These are phyloP conservation scores for Coenonympha glycerion DNA, from an alignment of 2,888 invertebrate species.

Conservation along the genomic window DNA sequence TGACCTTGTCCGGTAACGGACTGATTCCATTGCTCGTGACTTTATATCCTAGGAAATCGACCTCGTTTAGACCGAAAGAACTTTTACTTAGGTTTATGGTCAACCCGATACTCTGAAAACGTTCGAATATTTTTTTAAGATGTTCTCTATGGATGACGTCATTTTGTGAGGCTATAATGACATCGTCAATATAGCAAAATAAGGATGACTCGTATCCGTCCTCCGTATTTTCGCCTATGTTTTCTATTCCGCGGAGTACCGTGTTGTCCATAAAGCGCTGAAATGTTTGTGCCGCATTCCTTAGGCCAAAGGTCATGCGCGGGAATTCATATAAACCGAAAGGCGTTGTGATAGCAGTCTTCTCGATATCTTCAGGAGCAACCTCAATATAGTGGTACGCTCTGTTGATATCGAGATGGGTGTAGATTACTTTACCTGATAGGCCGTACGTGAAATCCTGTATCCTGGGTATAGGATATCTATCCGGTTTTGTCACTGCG, in stretches of 20 bases:
- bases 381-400: conserved; percentile 22
- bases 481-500: conserved; percentile 36
- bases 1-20: neutral
- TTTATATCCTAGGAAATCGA: conserved; percentile 25
- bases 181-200: conserved; percentile 39
- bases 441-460: conserved; percentile 22
- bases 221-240: neutral
- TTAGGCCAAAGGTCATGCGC: conserved; percentile 24
- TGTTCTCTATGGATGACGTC: conserved; percentile 21
- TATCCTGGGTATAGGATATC: conserved; percentile 20
- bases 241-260: conserved; percentile 27
- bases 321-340: conserved; percentile 36
- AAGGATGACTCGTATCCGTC: conserved; percentile 14
- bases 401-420: conserved; percentile 19
- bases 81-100: conserved; percentile 23
- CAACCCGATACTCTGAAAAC: conserved; percentile 19
- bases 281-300: conserved; percentile 37
- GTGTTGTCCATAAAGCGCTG: conserved; percentile 32
- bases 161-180: conserved; percentile 29
- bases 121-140: conserved; percentile 20
- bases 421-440: conserved; percentile 20
- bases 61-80: conserved; percentile 12
- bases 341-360: conserved; percentile 22
- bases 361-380: conserved; percentile 21
- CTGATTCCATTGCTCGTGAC: conserved; percentile 15